Base-by-base conservation (phyloP, 2,113 vertebrate genomes). In the Agapornis roseicollis region DNA sequence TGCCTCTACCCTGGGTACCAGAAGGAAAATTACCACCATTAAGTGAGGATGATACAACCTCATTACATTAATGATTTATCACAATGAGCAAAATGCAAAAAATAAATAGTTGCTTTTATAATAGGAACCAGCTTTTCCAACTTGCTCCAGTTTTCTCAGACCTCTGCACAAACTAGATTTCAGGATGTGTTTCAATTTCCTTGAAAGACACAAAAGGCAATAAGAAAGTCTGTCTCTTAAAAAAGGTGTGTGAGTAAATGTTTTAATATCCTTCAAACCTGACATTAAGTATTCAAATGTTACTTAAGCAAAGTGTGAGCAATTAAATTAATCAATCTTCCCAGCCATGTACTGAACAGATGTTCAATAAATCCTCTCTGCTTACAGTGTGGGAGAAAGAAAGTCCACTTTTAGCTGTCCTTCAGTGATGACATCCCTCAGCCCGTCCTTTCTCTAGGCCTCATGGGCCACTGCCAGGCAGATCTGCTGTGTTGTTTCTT, bases 311-410 rank as follows among this genome's bases (percentile, higher is more conserved):
- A 99, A 99, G 98, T 98, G 98, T 97, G 96, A 97, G 98, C 99
- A 99, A 99, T 99, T 99, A 99, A 99, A 99, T 98, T 98, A 98
- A 99, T 99, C 99, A 99, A 99, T 99, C 99, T 99, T 99, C 97
- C 97, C 98, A 98, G 98, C 98, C 98, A 98, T 97, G 98, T 98
- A 98, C 98, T 97, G 98, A 99, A 99, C 99, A 99, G 99, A 99
- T 99, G 99, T 99, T 99, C 98, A 98, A 98, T 98, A 98, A 98
- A 98, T 98, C 98, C 98, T 98, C 97, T 97, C 98, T 97, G 98
- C 98, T 98, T 98, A 96, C 97, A 96, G 97, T 94, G 92, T 89
- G 93, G 94, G 96, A 96, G 95, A 85, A 94, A 98, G 97, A 98
- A 98, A 97, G 98, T 98, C 99, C 98, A 98, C 98, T 99, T 99